phyloP scores from a whole-genome alignment of 2,888 invertebrate species.

The Cheilosia urbana region DNA sequence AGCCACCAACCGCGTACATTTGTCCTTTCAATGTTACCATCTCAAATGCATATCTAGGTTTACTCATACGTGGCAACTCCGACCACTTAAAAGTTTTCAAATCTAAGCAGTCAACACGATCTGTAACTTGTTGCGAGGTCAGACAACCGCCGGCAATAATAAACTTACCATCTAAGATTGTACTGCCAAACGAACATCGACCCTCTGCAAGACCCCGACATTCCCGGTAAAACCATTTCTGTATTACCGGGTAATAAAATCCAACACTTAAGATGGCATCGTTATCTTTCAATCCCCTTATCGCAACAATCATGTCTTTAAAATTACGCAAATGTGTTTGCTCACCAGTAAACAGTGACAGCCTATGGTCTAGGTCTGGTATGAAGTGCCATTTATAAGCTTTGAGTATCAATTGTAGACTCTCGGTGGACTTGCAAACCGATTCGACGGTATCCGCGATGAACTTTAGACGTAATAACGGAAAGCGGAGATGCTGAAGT shows the following conservation, averaged over 20 bases:
- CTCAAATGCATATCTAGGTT: neutral
- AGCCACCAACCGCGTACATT: neutral
- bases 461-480: neutral
- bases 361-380: neutral
- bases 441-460: neutral
- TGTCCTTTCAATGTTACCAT: neutral
- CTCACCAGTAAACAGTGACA: neutral
- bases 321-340: neutral
- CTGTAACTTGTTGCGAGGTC: neutral
- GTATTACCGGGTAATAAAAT: neutral
- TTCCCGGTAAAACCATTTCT: neutral
- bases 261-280: neutral
- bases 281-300: neutral
- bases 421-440: neutral
- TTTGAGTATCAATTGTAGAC: neutral
- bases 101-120: neutral
- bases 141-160: neutral
- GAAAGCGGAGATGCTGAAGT: neutral
- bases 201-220: neutral
- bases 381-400: neutral
- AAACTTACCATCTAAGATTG: neutral
- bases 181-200: neutral
- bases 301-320: neutral
- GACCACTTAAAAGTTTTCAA: neutral
- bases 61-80: neutral